Base-by-base conservation (phyloP, 2,797 vertebrate species). In the Lophotriccus pileatus region DNA sequence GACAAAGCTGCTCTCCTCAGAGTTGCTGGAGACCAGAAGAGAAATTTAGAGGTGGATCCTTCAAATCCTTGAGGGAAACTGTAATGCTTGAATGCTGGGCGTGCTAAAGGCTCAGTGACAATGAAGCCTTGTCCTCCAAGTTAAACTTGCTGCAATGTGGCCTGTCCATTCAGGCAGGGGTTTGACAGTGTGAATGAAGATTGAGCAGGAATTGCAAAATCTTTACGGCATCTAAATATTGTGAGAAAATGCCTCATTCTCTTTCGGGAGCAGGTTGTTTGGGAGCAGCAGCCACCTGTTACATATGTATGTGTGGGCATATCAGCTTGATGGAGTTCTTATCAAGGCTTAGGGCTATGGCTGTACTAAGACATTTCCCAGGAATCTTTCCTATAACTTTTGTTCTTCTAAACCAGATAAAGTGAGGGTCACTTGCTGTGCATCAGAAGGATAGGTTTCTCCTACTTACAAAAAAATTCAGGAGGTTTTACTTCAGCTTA, bases 241-340 rank as follows among this genome's bases (percentile, higher is more conserved):
- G 60, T 43, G 32, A 82, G 68, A 74, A 93, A 87, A 75, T 19
- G 25, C 44, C 46, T 87, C 41, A 21, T 44, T 80, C 36, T 83
- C 27, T 92, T 79, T 53, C 44, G 43, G n/a, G 37, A 91, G 87
- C 95, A 96, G 91, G 87, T 91, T 96, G 63, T 44, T 27, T 76
- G 73, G 56, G 53, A 89, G 52, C 75, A 66, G 56, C 44, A 36
- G n/a, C 88, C 72, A 94, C 93, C 95, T 96, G 94, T 85, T 94
- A 36, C 21, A 10, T 80, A 41, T 32, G 13, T 47, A 59, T 84
- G 37, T 73, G 83, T 49, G 74, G 47, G 63, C 82, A 5, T 81
- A 69, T 91, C 63, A 52, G 86, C 80, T 84, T 10, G 8, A 39
- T 23, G 37, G 53, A 24, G 14, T 50, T 88, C 86, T 94, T 94